phyloP scores from a whole-genome alignment of 2,113 vertebrate genomes.

The Epinephelus fuscoguttatus region DNA sequence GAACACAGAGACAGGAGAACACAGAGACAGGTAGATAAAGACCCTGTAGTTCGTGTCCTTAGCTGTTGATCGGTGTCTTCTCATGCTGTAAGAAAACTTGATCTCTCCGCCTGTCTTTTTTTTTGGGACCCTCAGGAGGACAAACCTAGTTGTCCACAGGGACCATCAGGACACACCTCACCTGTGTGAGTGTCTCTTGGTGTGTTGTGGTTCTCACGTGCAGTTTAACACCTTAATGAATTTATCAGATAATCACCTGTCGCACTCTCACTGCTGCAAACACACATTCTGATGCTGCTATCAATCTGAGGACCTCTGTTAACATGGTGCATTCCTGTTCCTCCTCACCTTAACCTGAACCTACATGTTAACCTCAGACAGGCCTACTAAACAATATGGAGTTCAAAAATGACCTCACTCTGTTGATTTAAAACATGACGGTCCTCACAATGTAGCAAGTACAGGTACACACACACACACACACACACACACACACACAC shows the following conservation, averaged over 20 bases:
- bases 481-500: slow-evolving; percentile 22
- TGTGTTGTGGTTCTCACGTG: not conserved
- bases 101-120: not conserved
- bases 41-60: not conserved
- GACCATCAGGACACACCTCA: not conserved
- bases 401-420: too few species aligned
- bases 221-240: slow-evolving; percentile 61
- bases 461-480: not conserved
- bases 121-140: not conserved
- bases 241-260: slow-evolving; percentile 63
- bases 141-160: not conserved
- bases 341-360: too few species aligned
- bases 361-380: too few species aligned
- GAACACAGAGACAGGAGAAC: too few species aligned
- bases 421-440: too few species aligned
- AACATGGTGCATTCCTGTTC: too few species aligned
- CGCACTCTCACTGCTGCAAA: slow-evolving; percentile 20
- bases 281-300: not conserved
- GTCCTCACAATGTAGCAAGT: not conserved
- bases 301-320: too few species aligned
- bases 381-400: too few species aligned
- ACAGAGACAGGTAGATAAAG: not conserved
- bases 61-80: not conserved
- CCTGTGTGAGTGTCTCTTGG: not conserved
- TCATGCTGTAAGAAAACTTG: not conserved